A percentile compares a stretch with the other conserved stretches of the same genome.
phyloP scores from a whole-genome alignment of 1,140 invertebrate species.

The Calephelis virginiensis region DNA sequence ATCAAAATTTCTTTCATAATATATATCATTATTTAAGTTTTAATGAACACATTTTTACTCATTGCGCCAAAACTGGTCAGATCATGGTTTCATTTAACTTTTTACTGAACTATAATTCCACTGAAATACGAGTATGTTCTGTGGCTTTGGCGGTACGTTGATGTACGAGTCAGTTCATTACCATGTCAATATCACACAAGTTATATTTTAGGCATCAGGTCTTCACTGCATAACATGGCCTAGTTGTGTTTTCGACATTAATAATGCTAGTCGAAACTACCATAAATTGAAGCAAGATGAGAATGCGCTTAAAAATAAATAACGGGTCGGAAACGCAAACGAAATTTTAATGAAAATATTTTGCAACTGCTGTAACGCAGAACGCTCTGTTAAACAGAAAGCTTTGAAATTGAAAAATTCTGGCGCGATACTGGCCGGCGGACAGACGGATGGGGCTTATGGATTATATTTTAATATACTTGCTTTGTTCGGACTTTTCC shows the following conservation, averaged over 20 bases:
- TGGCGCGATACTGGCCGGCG: conserved; percentile 28
- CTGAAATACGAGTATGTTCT: no score
- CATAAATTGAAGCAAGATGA: conserved; percentile 30
- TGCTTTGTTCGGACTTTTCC: conserved; percentile 27
- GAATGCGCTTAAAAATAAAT: conserved; percentile 30
- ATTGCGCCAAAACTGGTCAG: no score
- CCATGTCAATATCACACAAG: no score
- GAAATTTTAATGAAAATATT: conserved; percentile 46
- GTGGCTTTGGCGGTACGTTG: no score
- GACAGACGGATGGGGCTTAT: conserved; percentile 31
- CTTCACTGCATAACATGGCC: no score
- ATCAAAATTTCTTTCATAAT: no score
- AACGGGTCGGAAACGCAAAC: conserved; percentile 26
- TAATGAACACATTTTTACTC: no score
- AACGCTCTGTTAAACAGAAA: conserved; percentile 37
- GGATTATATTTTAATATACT: conserved; percentile 37
- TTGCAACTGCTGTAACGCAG: conserved; percentile 30
- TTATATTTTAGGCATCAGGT: not conserved
- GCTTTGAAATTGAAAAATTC: conserved; percentile 39
- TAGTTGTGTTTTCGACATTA: not conserved
- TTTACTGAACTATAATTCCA: no score
- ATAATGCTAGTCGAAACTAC: conserved; percentile 27
- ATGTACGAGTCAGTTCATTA: no score
- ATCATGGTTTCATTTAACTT: no score
- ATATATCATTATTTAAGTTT: no score